Evolutionary conservation across 2,888 invertebrate genomes (phyloP), one percentile per base, ranked within the genome.

Genomic region (Apamea anceps): DNA sequence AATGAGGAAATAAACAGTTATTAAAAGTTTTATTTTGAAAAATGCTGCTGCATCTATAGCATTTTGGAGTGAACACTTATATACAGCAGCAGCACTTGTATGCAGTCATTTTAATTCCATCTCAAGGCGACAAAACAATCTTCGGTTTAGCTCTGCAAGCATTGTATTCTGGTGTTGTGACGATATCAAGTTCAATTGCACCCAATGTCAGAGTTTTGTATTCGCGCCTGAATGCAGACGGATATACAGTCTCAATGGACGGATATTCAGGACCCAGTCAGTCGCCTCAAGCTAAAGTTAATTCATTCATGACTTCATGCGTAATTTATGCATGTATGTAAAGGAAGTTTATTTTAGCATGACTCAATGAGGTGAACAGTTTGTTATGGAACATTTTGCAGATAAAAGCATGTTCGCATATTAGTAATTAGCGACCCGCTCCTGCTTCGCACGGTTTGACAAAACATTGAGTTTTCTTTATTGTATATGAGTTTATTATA

Each of bases 311-410:
- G 42, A 37, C 57, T 75, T 60, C n/a, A 75, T 72, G 37, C 48
- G 68, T 77, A 66, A 82, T 72, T 48, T 72, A 51, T 62, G 28
- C 32, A n/a, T 42, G 60, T 25, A 32, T 67, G 68, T 37, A 71
- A 21, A 62, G 51, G 32, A 66, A 32, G 66, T 85, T 85, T 79
- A 79, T 60, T 75, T 74, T 32, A 63, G 2, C 25, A 78, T 84
- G 79, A 83, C 67, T 86, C 84, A 84, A 63, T 60, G n/a, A 72
- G 37, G n/a, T 21, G 32, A 54, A 62, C 51, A 48, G 60, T 83
- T 57, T 76, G 54, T 62, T 73, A 62, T 21, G 5, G 28, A 63
- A 51, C 18, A 62, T 37, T 57, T 60, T n/a, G 25, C 0, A 37
- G 42, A 72, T 70, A 76, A 70, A 81, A 48, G 12, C 0, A 15